Evolutionary conservation across 2,888 invertebrate genomes (phyloP).

Genomic region (Agrotis clavis): DNA sequence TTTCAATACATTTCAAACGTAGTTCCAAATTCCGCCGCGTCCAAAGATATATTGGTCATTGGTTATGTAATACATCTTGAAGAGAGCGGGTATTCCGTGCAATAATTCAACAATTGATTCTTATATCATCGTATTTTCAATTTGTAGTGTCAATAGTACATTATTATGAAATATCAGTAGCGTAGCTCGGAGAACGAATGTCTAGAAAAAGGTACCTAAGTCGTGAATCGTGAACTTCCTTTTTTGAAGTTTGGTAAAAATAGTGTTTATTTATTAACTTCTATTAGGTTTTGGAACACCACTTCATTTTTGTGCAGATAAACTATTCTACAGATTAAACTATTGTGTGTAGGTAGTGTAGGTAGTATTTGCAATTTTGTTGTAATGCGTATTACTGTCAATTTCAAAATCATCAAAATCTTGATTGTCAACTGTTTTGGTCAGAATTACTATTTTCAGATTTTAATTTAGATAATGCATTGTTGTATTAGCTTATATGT

Average conservation of each 20-base stretch:
- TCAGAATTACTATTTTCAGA: background rate
- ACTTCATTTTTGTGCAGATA: too few species aligned
- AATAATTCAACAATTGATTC: conserved; percentile 58
- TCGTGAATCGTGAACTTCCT: background rate
- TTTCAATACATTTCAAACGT: too few species aligned
- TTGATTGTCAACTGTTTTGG: background rate
- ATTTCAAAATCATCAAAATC: conserved; percentile 10
- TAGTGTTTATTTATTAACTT: background rate
- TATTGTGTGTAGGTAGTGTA: too few species aligned
- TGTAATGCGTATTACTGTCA: too few species aligned
- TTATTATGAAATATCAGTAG: conserved; percentile 20
- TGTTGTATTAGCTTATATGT: conserved; percentile 13
- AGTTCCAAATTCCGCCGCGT: too few species aligned
- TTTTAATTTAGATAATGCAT: conserved; percentile 14
- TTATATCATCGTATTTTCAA: conserved; percentile 60
- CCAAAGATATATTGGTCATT: too few species aligned
- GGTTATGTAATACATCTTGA: conserved; percentile 46
- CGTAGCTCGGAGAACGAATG: background rate
- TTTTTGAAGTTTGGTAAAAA: background rate
- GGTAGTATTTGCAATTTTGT: too few species aligned
- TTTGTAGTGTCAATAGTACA: conserved; percentile 38
- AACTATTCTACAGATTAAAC: too few species aligned
- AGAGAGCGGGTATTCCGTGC: conserved; percentile 47
- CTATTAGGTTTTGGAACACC: too few species aligned
- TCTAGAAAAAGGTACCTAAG: conserved; percentile 5